These are phyloP conservation scores for Hypolimnas misippus DNA, from an alignment of 2,888 invertebrate species.

Conservation along the genomic window DNA sequence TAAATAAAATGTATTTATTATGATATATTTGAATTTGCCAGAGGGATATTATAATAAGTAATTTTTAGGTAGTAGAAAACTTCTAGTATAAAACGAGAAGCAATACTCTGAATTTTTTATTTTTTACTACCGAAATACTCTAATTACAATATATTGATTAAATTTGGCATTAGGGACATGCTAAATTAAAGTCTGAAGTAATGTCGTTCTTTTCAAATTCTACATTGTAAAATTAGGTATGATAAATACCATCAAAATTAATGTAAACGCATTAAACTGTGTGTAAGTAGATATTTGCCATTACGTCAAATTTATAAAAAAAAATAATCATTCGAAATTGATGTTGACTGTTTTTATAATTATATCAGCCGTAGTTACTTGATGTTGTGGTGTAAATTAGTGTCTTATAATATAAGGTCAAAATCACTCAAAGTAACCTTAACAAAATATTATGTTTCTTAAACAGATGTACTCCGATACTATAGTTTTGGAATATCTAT, in stretches of 20 bases:
- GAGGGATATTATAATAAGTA: slow-evolving; percentile 75
- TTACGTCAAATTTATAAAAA: slow-evolving; percentile 78
- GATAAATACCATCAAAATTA: slow-evolving; percentile 56
- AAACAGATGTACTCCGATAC: slow-evolving; percentile 33
- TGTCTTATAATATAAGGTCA: slow-evolving; percentile 78
- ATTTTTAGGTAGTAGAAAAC: slow-evolving; percentile 78
- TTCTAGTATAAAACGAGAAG: slow-evolving; percentile 81
- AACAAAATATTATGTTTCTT: slow-evolving; percentile 32
- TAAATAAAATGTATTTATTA: slow-evolving; percentile 43
- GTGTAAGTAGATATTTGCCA: slow-evolving; percentile 82
- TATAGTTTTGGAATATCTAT: slow-evolving; percentile 39
- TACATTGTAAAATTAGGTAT: slow-evolving; percentile 29
- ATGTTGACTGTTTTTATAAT: slow-evolving; percentile 85
- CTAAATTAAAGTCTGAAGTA: slow-evolving; percentile 42
- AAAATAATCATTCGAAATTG: slow-evolving; percentile 81
- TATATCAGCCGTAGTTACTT: slow-evolving; percentile 83
- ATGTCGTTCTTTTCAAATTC: slow-evolving; percentile 28
- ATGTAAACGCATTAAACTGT: slow-evolving; percentile 60
- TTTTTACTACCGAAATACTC: slow-evolving; percentile 79
- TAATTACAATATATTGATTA: slow-evolving; percentile 54
- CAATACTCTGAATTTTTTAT: slow-evolving; percentile 81
- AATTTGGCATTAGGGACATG: slow-evolving; percentile 44
- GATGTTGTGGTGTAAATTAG: slow-evolving; percentile 85
- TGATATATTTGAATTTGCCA: slow-evolving; percentile 64
- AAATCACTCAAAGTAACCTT: slow-evolving; percentile 65